Evolutionary conservation across 30 jellyfish, hydroid and myxozoan genomes (phyloP).

Genomic region (Phacellophora camtschatica): DNA sequence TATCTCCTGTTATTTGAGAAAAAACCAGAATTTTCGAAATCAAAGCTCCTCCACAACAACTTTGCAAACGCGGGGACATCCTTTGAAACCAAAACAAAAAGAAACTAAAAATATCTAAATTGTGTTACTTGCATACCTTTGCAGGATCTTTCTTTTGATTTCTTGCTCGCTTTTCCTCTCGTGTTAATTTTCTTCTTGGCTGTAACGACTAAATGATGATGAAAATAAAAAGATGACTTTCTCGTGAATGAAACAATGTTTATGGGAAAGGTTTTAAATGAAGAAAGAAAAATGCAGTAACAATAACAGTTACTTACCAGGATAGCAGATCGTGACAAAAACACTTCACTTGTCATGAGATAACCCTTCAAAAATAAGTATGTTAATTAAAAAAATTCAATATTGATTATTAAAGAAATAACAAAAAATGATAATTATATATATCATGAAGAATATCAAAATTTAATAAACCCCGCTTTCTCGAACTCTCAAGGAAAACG

Average conservation of each 20-base stretch:
- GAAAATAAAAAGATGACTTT: too few species aligned
- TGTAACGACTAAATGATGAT: neutral
- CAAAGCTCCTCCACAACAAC: too few species aligned
- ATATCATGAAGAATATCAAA: neutral
- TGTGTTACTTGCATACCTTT: neutral
- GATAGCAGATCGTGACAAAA: slow-evolving; percentile 26
- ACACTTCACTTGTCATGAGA: slow-evolving; percentile 28
- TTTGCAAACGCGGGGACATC: too few species aligned
- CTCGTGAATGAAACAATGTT: neutral
- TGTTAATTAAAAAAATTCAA: too few species aligned
- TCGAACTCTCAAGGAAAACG: too few species aligned
- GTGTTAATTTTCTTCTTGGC: slow-evolving; percentile 26
- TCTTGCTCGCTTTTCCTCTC: slow-evolving; percentile 31
- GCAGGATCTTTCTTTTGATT: slow-evolving; percentile 2
- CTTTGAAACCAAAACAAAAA: neutral
- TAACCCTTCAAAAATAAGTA: too few species aligned
- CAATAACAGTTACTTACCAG: too few species aligned
- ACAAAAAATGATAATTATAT: neutral
- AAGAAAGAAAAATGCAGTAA: neutral
- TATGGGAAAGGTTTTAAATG: neutral
- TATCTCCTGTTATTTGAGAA: too few species aligned
- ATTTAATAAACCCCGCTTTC: too few species aligned
- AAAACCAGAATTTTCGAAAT: too few species aligned
- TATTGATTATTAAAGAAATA: too few species aligned
- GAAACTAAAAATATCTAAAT: neutral